Base-by-base conservation (phyloP, 2,113 vertebrate species). In the Ceyx melanurus region DNA sequence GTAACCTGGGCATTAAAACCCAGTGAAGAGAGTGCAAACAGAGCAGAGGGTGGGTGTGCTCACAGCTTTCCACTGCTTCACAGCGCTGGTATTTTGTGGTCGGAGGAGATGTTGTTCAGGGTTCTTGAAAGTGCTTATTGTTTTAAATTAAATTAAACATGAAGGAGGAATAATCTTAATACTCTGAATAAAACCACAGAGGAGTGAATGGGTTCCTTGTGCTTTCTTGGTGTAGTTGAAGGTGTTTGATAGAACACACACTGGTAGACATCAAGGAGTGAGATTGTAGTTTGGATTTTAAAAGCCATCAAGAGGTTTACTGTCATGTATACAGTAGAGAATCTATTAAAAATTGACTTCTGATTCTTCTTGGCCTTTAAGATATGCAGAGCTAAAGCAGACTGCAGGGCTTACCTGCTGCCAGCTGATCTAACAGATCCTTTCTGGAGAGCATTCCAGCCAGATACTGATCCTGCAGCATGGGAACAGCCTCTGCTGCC, bases 311-410 rank as follows among this genome's bases (percentile, higher is more conserved):
- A 48, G 53, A 42, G 46, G 40, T 8, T 21, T 80, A 40, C 23
- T 66, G 33, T 89, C 17, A 37, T 16, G 20, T 46, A 23, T 46
- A 40, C 6, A 54, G 31, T 40, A 74, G n/a, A 26, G 42, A 86
- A 71, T 25, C 29, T n/a, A 31, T 62, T 19, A 78, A 92, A 42
- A 43, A 33, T 15, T 4, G 0, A 53, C 16, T 88, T 67, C 20
- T 90, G 10, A 37, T 80, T 19, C 17, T 86, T 78, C 68, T 56
- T 83, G 43, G 15, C 60, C 68, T 74, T 86, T 77, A 62, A 94
- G 85, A 72, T 33, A 25, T 6, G 29, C 53, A 84, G 48, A 72
- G 35, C 15, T 67, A 8, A 70, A 67, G 37, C 16, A 65, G 19
- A 54, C 25, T 61, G 33, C 45, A 66, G 60, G 50, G 13, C 10